Conservation (phyloP, 2,888 invertebrate species). For the Idaea straminata region DNA sequence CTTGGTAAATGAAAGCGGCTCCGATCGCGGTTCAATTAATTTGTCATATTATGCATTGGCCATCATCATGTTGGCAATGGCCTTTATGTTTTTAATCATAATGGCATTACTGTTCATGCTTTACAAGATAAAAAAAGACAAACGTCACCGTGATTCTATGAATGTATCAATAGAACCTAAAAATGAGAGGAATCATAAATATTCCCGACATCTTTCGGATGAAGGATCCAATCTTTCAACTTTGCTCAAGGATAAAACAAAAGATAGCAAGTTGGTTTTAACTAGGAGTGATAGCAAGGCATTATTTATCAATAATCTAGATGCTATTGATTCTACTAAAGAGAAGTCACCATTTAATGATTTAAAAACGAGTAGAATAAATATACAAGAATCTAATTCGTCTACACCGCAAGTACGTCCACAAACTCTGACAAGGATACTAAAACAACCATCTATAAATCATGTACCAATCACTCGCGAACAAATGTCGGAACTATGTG, state of each 20-base stretch:
- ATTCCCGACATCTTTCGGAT: not conserved
- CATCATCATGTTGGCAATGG: not conserved
- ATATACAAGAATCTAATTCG: not conserved
- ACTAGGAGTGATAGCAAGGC: not conserved
- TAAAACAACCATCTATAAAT: not conserved
- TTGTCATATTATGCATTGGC: not conserved
- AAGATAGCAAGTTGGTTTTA: not conserved
- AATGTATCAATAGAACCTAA: conserved; percentile 2
- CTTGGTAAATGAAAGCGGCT: not conserved
- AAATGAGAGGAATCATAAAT: not conserved
- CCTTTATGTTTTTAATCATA: not conserved
- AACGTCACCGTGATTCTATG: not conserved
- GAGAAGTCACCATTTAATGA: not conserved
- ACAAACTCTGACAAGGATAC: not conserved
- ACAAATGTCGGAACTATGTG: conserved; percentile 1
- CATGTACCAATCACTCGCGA: not conserved
- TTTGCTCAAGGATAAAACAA: not conserved
- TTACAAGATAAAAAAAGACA: not conserved
- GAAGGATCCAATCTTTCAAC: not conserved
- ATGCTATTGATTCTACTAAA: not conserved
- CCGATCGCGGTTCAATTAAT: not conserved
- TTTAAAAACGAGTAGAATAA: not conserved
- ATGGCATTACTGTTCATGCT: not conserved
- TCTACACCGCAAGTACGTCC: not conserved
- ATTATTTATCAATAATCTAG: not conserved